Percentiles rank a stretch among this genome's conserved stretches.
Conservation (phyloP, 2,888 invertebrate species). For the Parthenolecanium corni region DNA sequence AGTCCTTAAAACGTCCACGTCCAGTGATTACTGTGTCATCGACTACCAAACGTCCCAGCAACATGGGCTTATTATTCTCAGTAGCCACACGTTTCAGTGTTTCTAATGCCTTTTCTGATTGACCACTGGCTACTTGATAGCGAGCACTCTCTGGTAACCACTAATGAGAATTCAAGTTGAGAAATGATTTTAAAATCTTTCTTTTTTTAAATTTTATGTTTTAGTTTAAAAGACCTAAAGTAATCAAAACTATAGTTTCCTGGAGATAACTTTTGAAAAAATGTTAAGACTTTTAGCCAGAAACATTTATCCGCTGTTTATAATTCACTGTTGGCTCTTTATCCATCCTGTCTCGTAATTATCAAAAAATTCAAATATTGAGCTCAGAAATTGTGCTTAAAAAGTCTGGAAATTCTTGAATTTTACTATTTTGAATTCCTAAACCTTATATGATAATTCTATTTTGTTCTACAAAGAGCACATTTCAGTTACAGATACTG, state of each 20-base stretch:
- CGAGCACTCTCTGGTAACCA: slow-evolving; percentile 91
- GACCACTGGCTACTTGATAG: slow-evolving; percentile 75
- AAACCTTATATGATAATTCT: too few relatives aligned
- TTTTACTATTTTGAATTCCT: too few relatives aligned
- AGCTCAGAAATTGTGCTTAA: too few relatives aligned
- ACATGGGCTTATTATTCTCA: slow-evolving; percentile 81
- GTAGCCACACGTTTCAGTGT: slow-evolving; percentile 72
- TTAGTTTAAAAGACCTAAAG: not conserved
- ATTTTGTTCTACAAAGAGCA: too few relatives aligned
- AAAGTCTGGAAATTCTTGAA: too few relatives aligned
- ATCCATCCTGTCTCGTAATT: too few relatives aligned
- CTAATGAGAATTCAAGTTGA: slow-evolving; percentile 44
- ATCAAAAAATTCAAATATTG: too few relatives aligned
- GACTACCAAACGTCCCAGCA: slow-evolving; percentile 69
- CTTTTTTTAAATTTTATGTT: not conserved
- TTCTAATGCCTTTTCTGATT: slow-evolving; percentile 70
- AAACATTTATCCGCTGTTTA: too few relatives aligned
- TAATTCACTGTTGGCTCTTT: too few relatives aligned
- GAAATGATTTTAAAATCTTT: not conserved
- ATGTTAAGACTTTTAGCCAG: too few relatives aligned
- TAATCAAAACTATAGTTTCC: not conserved
- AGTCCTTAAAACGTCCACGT: slow-evolving; percentile 55
- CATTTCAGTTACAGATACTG: too few relatives aligned
- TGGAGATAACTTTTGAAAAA: too few relatives aligned
- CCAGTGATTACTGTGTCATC: slow-evolving; percentile 49